A percentile compares a stretch with the other conserved stretches of the same genome.
These are phyloP conservation scores for Passer montanus DNA, from an alignment of 2,113 vertebrate species.

Conservation along the genomic window DNA sequence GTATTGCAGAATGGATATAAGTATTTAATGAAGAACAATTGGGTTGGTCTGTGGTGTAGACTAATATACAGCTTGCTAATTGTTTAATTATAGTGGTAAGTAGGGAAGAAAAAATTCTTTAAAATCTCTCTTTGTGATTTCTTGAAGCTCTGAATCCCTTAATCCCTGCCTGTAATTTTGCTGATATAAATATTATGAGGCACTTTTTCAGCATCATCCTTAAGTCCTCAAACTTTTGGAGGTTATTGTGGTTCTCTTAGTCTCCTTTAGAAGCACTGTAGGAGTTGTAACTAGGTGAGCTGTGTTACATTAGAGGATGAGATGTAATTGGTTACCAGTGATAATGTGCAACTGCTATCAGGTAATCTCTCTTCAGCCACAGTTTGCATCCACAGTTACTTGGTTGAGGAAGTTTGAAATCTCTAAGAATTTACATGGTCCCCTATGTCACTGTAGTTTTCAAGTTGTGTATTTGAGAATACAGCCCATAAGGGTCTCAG, in stretches of 20 bases:
- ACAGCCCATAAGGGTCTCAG: neutral
- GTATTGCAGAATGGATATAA: neutral
- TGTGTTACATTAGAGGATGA: neutral
- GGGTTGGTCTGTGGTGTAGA: neutral
- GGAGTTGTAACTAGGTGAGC: constrained; percentile 8
- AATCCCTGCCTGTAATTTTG: neutral
- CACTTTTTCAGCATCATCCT: neutral
- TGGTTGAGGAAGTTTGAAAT: neutral
- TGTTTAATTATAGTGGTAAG: neutral
- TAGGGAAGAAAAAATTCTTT: neutral
- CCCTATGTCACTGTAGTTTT: neutral
- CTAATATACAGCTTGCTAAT: neutral
- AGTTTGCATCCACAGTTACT: neutral
- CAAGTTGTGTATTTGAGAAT: neutral
- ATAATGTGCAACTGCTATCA: neutral
- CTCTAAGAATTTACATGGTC: neutral
- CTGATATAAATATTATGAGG: neutral
- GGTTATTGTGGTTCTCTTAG: neutral
- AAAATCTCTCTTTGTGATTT: neutral
- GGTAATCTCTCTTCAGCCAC: neutral
- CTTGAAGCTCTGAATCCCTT: neutral
- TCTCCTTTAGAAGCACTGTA: neutral
- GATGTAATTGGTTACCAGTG: constrained; percentile 11
- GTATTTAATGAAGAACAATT: neutral
- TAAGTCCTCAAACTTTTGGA: neutral